Base-by-base conservation (phyloP, 2,113 vertebrate species). In the Panthera uncia region DNA sequence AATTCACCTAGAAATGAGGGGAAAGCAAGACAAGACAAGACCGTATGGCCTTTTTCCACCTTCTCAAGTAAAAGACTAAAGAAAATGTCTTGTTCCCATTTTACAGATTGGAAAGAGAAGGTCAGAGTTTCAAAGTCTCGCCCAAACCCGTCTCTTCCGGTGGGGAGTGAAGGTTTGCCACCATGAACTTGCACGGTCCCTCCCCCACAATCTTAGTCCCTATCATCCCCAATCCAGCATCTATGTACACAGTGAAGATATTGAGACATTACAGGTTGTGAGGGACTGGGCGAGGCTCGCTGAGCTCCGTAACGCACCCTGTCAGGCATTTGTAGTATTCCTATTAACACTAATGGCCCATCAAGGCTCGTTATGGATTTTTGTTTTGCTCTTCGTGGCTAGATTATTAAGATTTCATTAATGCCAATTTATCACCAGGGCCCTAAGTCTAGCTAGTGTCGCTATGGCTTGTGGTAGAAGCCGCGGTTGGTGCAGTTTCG, bases 401-500 rank as follows among this genome's bases (percentile, higher is more conserved):
- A 92, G 76, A 97, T 78, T 97, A 97, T 69, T 94, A 91, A 97
- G 93, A 97, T 97, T 95, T 94, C 95, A 94, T 97, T 96, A 97
- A 84, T 71, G 88, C 25, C 41, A 68, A 63, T 97, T 92, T 96
- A 87, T 96, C 88, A 92, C 36, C 71, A 97, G 65, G 91, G 81
- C 21, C 50, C 25, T 83, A 45, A 65, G 29, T 82, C 74, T 50
- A 52, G 61, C 61, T 74, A 66, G 31, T 33, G 10, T 76, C 4
- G 0, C 73, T n/a, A 5, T 23, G 38, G 69, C 19, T 19, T 68
- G 31, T 48, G 63, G 48, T 14, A 73, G 31, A 95, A 88, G 52
- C 45, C 45, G 4, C 41, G 31, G 27, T 68, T 50, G 52, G 73
- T 48, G 8, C 1, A 21, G 18, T 61, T 74, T 61, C 8, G 9